Base-by-base conservation (phyloP, 2,797 vertebrate genomes). In the Crypturellus tataupa region DNA sequence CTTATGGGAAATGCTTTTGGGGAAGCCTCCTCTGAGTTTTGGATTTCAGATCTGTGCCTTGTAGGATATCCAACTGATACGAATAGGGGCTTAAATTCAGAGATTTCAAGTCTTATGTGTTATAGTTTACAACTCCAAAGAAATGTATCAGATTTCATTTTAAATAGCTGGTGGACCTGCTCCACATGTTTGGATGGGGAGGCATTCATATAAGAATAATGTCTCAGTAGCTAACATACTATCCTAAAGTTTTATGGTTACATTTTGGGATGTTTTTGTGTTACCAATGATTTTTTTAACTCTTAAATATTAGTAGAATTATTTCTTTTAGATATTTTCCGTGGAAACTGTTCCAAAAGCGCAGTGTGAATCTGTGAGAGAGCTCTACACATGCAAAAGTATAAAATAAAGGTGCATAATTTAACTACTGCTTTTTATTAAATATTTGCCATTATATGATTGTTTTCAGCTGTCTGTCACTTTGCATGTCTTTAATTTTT, bases 391-490 rank as follows among this genome's bases (percentile, higher is more conserved):
- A 46, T 49, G 25, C n/a, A 80, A 19, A 73, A 77, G 11, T 68
- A 25, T 89, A 71, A 64, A 91, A 79, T 51, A 84, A 87, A 46
- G 68, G 11, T 51, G 3, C 79, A 27, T 58, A 67, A 76, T 81
- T 24, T 72, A 72, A 77, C 77, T 73, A 76, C 73, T 92, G 19
- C n/a, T 88, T 24, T 92, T 88, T 73, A 70, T 79, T 76, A 81
- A 92, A 56, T 84, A 90, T 84, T 91, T 86, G 44, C 46, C 79
- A 13, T 77, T 77, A 8, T 77, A 19, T 73, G 80, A 82, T 80
- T 85, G n/a, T 70, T 95, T 94, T 91, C 85, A 92, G 87, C 89
- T 94, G 82, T 19, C 40, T 89, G 76, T 93, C 44, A 18, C 53
- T 85, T 90, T 37, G 37, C 5, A 16, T 81, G 23, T 68, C 58